These are phyloP conservation scores for Scopus umbretta DNA, from an alignment of 2,113 vertebrate genomes.

Conservation along the genomic window DNA sequence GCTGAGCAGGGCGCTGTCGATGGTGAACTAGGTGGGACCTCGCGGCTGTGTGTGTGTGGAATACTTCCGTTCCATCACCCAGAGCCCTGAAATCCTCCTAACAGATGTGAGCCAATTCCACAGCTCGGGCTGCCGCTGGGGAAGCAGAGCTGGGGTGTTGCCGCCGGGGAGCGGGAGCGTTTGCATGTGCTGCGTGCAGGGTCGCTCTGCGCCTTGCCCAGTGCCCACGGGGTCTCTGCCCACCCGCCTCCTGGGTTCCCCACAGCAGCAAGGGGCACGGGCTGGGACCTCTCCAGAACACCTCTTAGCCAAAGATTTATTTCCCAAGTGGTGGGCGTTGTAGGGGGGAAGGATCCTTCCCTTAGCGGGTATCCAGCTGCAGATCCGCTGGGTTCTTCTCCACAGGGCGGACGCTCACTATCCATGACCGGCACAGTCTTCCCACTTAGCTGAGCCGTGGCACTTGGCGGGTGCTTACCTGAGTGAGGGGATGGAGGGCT, in stretches of 20 bases:
- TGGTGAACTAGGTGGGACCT: not conserved
- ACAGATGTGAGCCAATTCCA: not conserved
- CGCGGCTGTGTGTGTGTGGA: not conserved
- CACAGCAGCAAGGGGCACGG: not conserved
- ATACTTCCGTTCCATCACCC: not conserved
- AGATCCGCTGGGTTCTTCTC: not conserved
- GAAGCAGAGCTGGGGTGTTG: not conserved
- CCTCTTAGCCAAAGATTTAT: not conserved
- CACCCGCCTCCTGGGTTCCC: not conserved
- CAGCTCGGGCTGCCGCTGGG: not conserved
- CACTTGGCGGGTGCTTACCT: not conserved
- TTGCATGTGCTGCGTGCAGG: fast-evolving
- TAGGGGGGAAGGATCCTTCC: not conserved
- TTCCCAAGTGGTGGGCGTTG: not conserved
- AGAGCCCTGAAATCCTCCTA: not conserved
- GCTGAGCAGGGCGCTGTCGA: not conserved
- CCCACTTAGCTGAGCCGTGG: not conserved
- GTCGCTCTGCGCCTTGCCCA: fast-evolving
- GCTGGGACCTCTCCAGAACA: not conserved
- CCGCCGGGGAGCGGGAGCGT: not conserved
- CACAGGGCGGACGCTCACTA: not conserved
- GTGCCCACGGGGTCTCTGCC: not conserved
- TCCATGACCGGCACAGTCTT: not conserved
- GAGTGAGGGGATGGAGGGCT: not conserved
- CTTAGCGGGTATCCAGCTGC: not conserved